Evolutionary conservation across 2,888 invertebrate species (phyloP), one percentile per base, ranked within the genome.

Genomic region (Agrotis segetum): DNA sequence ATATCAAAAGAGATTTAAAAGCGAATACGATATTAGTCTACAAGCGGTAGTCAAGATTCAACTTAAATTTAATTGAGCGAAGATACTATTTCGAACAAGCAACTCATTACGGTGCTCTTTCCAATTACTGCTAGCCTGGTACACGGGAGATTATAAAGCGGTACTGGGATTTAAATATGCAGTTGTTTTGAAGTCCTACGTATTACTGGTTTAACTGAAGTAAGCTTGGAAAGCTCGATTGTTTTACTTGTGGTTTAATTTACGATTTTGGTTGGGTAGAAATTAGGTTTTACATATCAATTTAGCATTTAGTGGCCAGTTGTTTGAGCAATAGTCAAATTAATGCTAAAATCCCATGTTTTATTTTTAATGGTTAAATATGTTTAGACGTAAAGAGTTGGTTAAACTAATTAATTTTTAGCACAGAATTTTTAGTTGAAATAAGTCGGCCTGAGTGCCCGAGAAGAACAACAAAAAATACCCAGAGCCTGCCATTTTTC

Each of bases 41-140:
- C 46, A 40, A 63, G 46, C 29, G 16, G 49, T 76, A 40, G 16
- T 67, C 34, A 49, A 60, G 52, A 71, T 52, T 79, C 55, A 64
- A 56, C 68, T 59, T n/a, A 16, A 7, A 56, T 62, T 67, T 62
- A 81, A 79, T 58, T 71, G 21, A 76, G 58, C 59, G 9, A 49
- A 58, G 67, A 67, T 80, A 71, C 46, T 61, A 58, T 80, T 76
- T 65, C 52, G 5, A 80, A 79, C 71, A 55, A 79, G 52, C 81
- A 60, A 76, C 63, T 71, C 56, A 76, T 76, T 76, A 67, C 46
- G 11, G 14, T 64, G 64, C 44, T 52, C 64, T 72, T 71, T 76
- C 50, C 58, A 76, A 79, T 80, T 76, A 76, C 61, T 58, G 44
- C 19, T 53, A 21, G 59, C 13, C 52, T 47, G 59, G 29, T 75